A percentile compares a stretch with the other conserved stretches of the same genome.
phyloP scores from a whole-genome alignment of 2,113 vertebrate species.

The Anseranas semipalmata region DNA sequence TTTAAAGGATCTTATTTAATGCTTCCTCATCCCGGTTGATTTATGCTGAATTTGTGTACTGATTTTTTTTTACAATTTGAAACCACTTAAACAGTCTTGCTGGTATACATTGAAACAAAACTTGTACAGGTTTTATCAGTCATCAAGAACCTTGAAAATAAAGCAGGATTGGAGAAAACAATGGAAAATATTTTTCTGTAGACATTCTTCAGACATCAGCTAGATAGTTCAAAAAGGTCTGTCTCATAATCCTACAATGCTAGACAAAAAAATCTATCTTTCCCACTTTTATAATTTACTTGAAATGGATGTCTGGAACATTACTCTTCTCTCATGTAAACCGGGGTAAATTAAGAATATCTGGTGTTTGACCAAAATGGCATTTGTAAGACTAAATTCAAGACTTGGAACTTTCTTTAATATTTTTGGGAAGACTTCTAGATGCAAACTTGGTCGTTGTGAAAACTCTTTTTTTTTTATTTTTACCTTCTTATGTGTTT shows the following conservation, averaged over 20 bases:
- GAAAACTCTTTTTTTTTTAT: background rate
- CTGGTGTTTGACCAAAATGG: background rate
- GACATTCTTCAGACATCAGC: background rate
- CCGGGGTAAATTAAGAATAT: background rate
- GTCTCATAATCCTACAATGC: background rate
- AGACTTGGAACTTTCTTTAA: background rate
- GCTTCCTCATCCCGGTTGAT: background rate
- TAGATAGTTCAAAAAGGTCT: background rate
- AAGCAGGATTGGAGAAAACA: background rate
- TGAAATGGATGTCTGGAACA: background rate
- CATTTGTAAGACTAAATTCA: background rate
- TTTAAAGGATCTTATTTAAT: background rate
- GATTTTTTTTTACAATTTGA: background rate
- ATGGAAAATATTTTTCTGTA: background rate
- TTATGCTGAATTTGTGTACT: background rate
- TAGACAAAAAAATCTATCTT: background rate
- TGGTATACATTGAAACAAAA: background rate
- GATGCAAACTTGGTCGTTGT: background rate
- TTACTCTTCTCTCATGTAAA: background rate
- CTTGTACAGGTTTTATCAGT: background rate
- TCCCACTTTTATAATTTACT: background rate
- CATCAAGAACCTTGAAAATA: background rate
- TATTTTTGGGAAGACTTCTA: background rate
- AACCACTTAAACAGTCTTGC: background rate
- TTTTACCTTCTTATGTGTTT: background rate